Percentiles rank a stretch among this genome's conserved stretches.
Conservation (phyloP, 2,797 vertebrate species). For the Mormyrus hasselquistii region DNA sequence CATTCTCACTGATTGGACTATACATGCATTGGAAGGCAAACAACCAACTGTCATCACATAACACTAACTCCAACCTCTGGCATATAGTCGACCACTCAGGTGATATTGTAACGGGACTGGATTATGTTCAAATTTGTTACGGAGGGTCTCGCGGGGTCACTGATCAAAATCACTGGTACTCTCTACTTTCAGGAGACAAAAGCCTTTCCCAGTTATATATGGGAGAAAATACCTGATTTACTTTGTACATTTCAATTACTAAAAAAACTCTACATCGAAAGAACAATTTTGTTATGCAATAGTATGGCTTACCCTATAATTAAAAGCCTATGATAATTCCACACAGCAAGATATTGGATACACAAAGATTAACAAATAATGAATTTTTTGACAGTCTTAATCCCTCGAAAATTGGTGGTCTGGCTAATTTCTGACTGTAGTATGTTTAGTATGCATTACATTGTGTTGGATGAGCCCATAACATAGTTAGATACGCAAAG, state of each 20-base stretch:
- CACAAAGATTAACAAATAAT: not conserved
- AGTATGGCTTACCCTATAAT: not conserved
- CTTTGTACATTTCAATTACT: not conserved
- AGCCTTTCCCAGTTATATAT: not conserved
- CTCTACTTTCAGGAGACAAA: not conserved
- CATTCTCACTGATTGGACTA: not conserved
- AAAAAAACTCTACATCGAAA: not conserved
- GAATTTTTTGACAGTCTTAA: not conserved
- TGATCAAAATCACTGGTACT: not conserved
- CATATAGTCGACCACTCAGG: not conserved
- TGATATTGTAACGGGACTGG: not conserved
- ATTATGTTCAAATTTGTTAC: not conserved
- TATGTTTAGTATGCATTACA: not conserved
- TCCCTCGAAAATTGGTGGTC: not conserved
- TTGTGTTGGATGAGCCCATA: not conserved
- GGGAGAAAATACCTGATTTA: constrained; percentile 10
- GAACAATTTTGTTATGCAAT: not conserved
- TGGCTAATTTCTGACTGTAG: not conserved
- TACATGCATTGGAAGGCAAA: not conserved
- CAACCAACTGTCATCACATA: not conserved
- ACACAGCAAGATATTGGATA: not conserved
- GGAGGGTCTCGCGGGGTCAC: not conserved
- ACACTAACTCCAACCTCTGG: not conserved
- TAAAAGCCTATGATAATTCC: not conserved
- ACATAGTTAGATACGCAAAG: constrained; percentile 1